phyloP scores from a whole-genome alignment of 2,888 invertebrate species.

The Catonia carolina region DNA sequence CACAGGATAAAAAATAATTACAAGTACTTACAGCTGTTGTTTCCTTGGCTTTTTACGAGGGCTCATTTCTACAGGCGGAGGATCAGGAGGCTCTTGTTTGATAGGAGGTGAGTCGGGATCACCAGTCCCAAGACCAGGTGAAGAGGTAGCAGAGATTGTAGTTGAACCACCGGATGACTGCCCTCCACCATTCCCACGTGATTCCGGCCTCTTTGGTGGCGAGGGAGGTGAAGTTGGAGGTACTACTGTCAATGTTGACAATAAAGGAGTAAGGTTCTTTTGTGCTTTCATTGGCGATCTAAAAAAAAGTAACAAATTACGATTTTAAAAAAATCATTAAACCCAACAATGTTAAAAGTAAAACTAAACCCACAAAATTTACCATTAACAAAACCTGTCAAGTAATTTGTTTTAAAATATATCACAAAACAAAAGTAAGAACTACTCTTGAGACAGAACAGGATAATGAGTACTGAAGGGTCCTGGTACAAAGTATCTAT shows the following conservation, averaged over 20 bases:
- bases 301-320: slow-evolving; percentile 26
- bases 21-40: slow-evolving; percentile 66
- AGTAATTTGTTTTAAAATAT: no score
- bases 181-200: slow-evolving; percentile 28
- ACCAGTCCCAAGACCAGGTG: slow-evolving; percentile 56
- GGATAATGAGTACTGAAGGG: no score
- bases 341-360: no score
- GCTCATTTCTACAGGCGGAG: slow-evolving; percentile 54
- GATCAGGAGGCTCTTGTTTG: slow-evolving; percentile 21
- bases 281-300: slow-evolving; percentile 57
- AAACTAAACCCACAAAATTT: no score
- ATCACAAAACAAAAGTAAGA: no score
- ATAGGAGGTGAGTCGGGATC: slow-evolving; percentile 29
- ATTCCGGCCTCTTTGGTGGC: slow-evolving; percentile 31
- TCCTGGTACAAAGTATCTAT: no score
- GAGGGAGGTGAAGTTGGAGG: slow-evolving; percentile 35
- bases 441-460: no score
- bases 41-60: slow-evolving; percentile 90
- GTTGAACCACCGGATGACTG: slow-evolving; percentile 62
- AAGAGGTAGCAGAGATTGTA: slow-evolving; percentile 79
- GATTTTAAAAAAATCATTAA: no score
- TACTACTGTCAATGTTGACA: slow-evolving; percentile 38
- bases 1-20: no score
- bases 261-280: slow-evolving; percentile 51
- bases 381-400: no score